phyloP scores from a whole-genome alignment of 1,140 invertebrate genomes.

The Trachymyrmex cornetzi region DNA sequence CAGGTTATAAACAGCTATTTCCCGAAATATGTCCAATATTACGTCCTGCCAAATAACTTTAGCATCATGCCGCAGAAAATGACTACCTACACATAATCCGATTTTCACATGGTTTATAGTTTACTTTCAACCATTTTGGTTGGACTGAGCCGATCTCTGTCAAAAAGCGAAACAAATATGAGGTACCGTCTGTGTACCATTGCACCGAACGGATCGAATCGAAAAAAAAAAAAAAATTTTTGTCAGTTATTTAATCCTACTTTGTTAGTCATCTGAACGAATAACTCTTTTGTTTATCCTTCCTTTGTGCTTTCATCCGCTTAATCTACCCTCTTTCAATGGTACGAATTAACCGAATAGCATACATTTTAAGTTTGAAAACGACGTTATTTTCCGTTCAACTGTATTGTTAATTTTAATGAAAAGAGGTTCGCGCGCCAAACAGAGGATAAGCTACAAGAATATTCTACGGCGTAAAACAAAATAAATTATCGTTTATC shows the following conservation, averaged over 20 bases:
- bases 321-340: neutral
- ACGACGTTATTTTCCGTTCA: neutral
- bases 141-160: slow-evolving; percentile 8
- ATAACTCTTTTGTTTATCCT: neutral
- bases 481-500: slow-evolving; percentile 29
- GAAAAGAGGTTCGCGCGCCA: neutral
- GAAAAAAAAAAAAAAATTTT: neutral
- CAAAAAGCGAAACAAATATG: slow-evolving; percentile 52
- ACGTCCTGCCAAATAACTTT: slow-evolving; percentile 71
- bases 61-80: slow-evolving; percentile 68
- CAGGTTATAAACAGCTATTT: slow-evolving; percentile 73
- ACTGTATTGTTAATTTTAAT: slow-evolving; percentile 27
- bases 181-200: neutral
- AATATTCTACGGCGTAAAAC: neutral
- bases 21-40: slow-evolving; percentile 52
- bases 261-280: neutral
- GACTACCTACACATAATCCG: slow-evolving; percentile 70
- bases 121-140: neutral
- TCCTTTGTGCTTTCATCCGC: neutral
- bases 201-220: neutral
- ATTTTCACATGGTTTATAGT: slow-evolving; percentile 64
- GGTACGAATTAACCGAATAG: slow-evolving; percentile 7
- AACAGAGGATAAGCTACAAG: neutral
- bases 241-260: slow-evolving; percentile 24
- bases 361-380: neutral